Base-by-base conservation (phyloP, 2,888 invertebrate species). In the Troides aeacus region DNA sequence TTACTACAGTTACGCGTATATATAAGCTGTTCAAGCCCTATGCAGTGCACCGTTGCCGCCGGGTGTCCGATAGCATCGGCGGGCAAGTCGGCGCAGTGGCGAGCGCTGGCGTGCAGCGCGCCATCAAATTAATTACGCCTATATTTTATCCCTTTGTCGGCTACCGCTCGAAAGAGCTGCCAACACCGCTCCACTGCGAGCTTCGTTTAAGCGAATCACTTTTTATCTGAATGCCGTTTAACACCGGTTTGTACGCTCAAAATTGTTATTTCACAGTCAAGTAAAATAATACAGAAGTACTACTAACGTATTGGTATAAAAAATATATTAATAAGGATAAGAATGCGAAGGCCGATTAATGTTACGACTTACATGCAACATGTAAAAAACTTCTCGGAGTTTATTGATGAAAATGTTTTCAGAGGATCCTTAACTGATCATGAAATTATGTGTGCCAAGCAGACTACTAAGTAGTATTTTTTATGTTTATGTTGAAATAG, bases 81-180 rank as follows among this genome's bases (percentile, higher is more conserved):
- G 58, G 60, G 60, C 70, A 46, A 70, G 70, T 71, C 64, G 65
- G 75, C 73, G 73, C 70, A 73, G 70, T 67, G 70, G 71, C 74
- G 70, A 61, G 74, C 73, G 71, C 72, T 73, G 71, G 74, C 76
- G 73, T 76, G 75, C 77, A 76, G 71, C 76, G 77, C 78, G 78
- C 79, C 77, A 78, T 84, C 84, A 84, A 85, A 84, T 85, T 85
- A 84, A 85, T 85, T 84, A 84, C 82, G 74, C 77, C 80, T 77
- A 84, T 84, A 84, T 83, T 82, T 84, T 81, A 83, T 79, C 78
- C 80, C 81, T 84, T 84, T 84, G 85, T 83, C 83, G 83, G 82
- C 79, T 78, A 75, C 79, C 78, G 78, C 79, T 76, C 72, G 72
- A 71, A 70, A 75, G 75, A 75, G 73, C 74, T 72, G 77, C 76